Evolutionary conservation across 2,888 invertebrate genomes (phyloP).

Genomic region (Stictocephala bisonia): DNA sequence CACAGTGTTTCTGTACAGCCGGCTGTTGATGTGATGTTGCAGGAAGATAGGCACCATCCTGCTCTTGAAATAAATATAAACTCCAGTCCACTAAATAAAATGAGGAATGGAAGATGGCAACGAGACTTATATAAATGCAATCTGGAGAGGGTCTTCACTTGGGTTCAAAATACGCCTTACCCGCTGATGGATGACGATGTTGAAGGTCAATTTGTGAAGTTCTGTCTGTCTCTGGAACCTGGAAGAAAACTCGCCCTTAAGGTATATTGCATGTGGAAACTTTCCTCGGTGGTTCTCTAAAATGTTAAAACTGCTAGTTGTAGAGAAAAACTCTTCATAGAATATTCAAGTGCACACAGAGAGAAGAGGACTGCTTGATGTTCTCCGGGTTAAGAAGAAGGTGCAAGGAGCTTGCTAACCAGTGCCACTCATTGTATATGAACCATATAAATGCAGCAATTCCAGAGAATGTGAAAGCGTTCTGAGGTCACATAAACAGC

Average conservation of each 20-base stretch:
- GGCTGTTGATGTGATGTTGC: neutral
- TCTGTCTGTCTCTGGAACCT: neutral
- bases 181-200: neutral
- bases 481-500: conserved; percentile 4
- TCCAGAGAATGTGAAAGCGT: neutral
- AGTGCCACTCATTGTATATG: neutral
- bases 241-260: neutral
- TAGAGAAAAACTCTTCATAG: neutral
- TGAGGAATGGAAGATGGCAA: neutral
- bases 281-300: conserved; percentile 23
- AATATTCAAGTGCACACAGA: conserved; percentile 1
- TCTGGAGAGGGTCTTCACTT: neutral
- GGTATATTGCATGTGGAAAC: neutral
- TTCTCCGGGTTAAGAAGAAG: conserved; percentile 9
- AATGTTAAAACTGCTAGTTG: neutral
- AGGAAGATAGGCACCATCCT: conserved; percentile 6
- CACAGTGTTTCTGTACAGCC: neutral
- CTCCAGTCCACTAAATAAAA: neutral
- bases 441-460: neutral
- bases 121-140: conserved; percentile 5
- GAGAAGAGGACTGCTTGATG: conserved; percentile 1
- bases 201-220: neutral
- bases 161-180: conserved; percentile 3
- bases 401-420: neutral
- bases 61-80: neutral